Evolutionary conservation across 1,140 invertebrate genomes (phyloP).

Genomic region (Lordiphosa mommai): DNA sequence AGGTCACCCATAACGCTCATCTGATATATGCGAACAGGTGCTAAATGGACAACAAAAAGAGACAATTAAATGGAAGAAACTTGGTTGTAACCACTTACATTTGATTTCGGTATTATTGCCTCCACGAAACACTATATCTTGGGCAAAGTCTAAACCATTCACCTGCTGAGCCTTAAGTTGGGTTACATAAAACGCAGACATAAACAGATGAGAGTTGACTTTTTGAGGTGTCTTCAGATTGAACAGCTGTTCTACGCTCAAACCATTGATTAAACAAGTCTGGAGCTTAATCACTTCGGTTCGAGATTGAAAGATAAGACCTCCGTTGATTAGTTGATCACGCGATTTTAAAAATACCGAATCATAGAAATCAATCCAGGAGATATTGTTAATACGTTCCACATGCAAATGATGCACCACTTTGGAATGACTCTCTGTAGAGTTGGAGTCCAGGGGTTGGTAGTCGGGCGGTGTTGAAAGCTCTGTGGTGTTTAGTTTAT

Average conservation of each 20-base stretch:
- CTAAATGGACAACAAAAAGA: slow-evolving; percentile 3
- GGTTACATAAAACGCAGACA: slow-evolving; percentile 53
- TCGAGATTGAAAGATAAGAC: slow-evolving; percentile 45
- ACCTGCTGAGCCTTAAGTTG: slow-evolving; percentile 45
- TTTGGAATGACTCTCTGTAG: too few relatives aligned
- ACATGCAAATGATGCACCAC: slow-evolving; percentile 47
- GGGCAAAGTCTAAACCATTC: slow-evolving; percentile 59
- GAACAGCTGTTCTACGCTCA: slow-evolving; percentile 53
- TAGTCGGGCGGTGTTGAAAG: not conserved
- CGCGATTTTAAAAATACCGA: slow-evolving; percentile 56
- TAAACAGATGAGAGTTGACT: slow-evolving; percentile 48
- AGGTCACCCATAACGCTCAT: slow-evolving; percentile 54
- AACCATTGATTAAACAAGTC: slow-evolving; percentile 42
- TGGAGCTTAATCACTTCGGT: slow-evolving; percentile 32
- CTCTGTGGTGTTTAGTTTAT: slow-evolving; percentile 15
- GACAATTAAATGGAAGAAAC: not conserved
- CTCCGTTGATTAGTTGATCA: slow-evolving; percentile 43
- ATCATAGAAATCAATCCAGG: slow-evolving; percentile 53
- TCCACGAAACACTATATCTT: slow-evolving; percentile 55
- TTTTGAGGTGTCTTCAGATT: slow-evolving; percentile 54
- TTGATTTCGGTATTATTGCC: slow-evolving; percentile 42
- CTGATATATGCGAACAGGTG: slow-evolving; percentile 59
- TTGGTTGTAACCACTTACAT: slow-evolving; percentile 28
- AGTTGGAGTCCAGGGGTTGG: too few relatives aligned
- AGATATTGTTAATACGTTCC: slow-evolving; percentile 48